Conservation (phyloP, 2,888 invertebrate species). For the Cataglyphis albicans region DNA sequence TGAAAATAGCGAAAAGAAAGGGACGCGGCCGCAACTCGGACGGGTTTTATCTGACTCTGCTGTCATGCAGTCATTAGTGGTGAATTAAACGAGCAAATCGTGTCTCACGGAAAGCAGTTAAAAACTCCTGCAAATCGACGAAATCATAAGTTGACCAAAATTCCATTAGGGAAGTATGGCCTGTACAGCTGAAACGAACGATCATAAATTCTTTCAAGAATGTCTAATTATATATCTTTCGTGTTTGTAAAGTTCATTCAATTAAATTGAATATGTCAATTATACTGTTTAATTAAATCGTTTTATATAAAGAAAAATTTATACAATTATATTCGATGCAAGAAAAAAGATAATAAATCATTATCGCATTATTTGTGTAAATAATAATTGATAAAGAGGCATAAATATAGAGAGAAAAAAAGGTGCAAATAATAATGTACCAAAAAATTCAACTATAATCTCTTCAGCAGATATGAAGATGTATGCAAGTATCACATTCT, state of each 20-base stretch:
- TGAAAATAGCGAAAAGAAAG: slow-evolving; percentile 54
- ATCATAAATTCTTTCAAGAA: neutral
- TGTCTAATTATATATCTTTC: neutral
- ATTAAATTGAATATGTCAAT: neutral
- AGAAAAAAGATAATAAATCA: neutral
- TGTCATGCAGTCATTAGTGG: slow-evolving; percentile 32
- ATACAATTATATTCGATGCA: neutral
- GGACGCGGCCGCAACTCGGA: slow-evolving; percentile 36
- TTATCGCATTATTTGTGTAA: neutral
- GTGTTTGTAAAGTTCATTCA: neutral
- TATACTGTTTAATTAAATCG: neutral
- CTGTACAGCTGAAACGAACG: neutral
- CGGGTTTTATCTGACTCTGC: neutral
- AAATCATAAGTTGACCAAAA: slow-evolving; percentile 22
- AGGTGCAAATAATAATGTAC: neutral
- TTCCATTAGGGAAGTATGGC: neutral
- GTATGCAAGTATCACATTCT: slow-evolving; percentile 47
- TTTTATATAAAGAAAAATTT: neutral
- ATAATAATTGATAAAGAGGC: neutral
- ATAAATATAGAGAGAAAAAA: neutral
- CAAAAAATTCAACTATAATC: slow-evolving; percentile 13
- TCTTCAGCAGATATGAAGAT: slow-evolving; percentile 20
- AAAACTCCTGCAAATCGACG: slow-evolving; percentile 27
- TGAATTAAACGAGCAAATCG: slow-evolving; percentile 39
- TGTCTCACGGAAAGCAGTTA: slow-evolving; percentile 32